Evolutionary conservation across 2,888 invertebrate species (phyloP).

Genomic region (Volucella inflata): DNA sequence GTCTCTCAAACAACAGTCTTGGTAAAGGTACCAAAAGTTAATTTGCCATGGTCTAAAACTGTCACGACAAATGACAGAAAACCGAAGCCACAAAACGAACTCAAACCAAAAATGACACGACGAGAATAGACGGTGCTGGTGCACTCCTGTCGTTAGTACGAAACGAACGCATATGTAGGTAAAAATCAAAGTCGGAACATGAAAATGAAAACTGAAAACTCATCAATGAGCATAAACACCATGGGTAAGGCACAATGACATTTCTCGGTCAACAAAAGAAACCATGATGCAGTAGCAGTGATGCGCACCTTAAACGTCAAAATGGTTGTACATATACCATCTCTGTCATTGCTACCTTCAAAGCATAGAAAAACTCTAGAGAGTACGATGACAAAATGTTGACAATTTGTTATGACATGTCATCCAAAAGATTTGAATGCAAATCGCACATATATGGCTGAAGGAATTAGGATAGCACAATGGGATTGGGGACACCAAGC

Average conservation of each 20-base stretch:
- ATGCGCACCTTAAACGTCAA: conserved; percentile 59
- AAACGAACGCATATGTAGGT: not conserved
- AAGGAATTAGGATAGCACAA: conserved; percentile 26
- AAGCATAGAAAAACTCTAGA: not conserved
- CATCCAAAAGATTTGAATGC: conserved; percentile 63
- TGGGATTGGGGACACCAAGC: conserved; percentile 44
- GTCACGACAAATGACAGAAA: conserved; percentile 63
- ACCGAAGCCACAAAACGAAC: conserved; percentile 28
- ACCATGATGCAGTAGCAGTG: conserved; percentile 54
- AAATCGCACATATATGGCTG: conserved; percentile 44
- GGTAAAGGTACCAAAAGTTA: conserved; percentile 62
- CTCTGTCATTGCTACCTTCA: conserved; percentile 4
- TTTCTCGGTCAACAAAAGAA: conserved; percentile 63
- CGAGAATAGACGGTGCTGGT: conserved; percentile 19
- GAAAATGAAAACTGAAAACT: conserved; percentile 22
- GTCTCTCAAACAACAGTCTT: conserved; percentile 22
- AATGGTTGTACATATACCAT: conserved; percentile 47
- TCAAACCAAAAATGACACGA: not conserved
- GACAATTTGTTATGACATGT: conserved; percentile 67
- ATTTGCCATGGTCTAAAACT: conserved; percentile 72
- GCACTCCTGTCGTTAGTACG: not conserved
- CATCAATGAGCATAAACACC: conserved; percentile 39
- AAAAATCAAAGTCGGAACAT: conserved; percentile 57
- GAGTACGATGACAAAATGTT: conserved; percentile 57
- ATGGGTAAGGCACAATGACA: conserved; percentile 49